phyloP scores from a whole-genome alignment of 1,140 invertebrate genomes.

The Pachypeltis micranthus region DNA sequence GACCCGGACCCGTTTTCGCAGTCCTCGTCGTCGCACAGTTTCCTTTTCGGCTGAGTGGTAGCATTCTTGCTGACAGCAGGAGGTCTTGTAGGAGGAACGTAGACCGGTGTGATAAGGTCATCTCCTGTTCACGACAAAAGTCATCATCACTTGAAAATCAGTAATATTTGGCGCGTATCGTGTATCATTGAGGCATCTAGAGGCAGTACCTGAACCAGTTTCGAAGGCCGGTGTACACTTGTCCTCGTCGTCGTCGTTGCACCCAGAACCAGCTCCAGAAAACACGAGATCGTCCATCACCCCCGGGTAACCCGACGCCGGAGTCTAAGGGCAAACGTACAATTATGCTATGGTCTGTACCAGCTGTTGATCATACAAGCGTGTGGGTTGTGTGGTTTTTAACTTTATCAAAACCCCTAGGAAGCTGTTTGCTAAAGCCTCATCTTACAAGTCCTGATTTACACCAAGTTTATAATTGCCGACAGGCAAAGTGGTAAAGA shows the following conservation, averaged over 20 bases:
- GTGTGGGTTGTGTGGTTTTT: too few relatives aligned
- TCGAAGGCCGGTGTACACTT: conserved; percentile 73
- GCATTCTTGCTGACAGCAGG: conserved; percentile 29
- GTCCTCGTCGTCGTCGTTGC: conserved; percentile 72
- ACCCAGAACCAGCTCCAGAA: conserved; percentile 78
- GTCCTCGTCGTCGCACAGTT: conserved; percentile 68
- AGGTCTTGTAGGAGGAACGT: conserved; percentile 59
- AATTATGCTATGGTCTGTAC: too few relatives aligned
- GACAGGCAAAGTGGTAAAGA: too few relatives aligned
- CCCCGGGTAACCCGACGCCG: conserved; percentile 63
- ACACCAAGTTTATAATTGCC: too few relatives aligned
- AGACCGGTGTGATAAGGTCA: conserved; percentile 83
- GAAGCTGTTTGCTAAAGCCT: too few relatives aligned
- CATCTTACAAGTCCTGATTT: too few relatives aligned
- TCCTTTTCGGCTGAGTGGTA: conserved; percentile 30
- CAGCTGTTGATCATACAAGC: too few relatives aligned
- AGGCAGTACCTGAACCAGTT: conserved; percentile 52
- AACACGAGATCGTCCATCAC: conserved; percentile 75
- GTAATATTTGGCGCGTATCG: not conserved
- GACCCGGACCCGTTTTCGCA: conserved; percentile 58
- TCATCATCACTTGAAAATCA: not conserved
- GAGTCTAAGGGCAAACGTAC: too few relatives aligned
- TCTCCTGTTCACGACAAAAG: conserved; percentile 38
- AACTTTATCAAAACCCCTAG: too few relatives aligned
- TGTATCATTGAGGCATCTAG: not conserved